Evolutionary conservation across 2,113 vertebrate genomes (phyloP).

Genomic region (Chaetodon trifascialis): DNA sequence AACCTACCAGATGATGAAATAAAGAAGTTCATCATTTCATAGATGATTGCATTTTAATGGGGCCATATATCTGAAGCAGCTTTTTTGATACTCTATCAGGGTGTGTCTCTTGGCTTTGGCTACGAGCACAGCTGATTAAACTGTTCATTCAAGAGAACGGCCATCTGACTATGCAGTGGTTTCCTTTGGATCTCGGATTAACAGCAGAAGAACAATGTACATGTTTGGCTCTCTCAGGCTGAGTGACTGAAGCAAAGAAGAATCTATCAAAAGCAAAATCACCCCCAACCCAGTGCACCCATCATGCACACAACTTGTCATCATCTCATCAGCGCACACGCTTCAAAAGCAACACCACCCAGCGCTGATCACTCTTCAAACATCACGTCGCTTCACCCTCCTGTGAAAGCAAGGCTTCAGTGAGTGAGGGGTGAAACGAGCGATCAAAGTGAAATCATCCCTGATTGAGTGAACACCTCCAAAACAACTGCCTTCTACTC

Average conservation of each 20-base stretch:
- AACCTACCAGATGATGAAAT: constrained; percentile 34
- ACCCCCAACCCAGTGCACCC: constrained; percentile 37
- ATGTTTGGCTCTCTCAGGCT: constrained; percentile 57
- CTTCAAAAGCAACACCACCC: constrained; percentile 61
- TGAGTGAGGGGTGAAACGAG: constrained; percentile 50
- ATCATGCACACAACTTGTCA: constrained; percentile 58
- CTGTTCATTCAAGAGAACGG: constrained; percentile 43
- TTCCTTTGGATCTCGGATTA: constrained; percentile 19
- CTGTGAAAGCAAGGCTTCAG: constrained; percentile 34
- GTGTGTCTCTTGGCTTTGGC: constrained; percentile 34
- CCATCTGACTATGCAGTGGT: constrained; percentile 7
- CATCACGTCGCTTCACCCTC: constrained; percentile 39
- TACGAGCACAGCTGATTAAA: constrained; percentile 2
- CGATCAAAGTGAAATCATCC: constrained; percentile 70
- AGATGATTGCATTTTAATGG: constrained; percentile 31
- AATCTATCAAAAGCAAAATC: constrained; percentile 52
- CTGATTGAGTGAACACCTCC: constrained; percentile 61
- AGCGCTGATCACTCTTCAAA: constrained; percentile 60
- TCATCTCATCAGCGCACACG: constrained; percentile 56
- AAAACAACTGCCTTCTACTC: constrained; percentile 53
- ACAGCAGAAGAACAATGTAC: constrained; percentile 48
- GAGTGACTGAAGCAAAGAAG: constrained; percentile 36
- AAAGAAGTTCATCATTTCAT: constrained; percentile 17
- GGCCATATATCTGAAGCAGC: constrained; percentile 6
- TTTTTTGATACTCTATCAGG: constrained; percentile 11